A percentile compares a stretch with the other conserved stretches of the same genome.
These are phyloP conservation scores for Tolypeutes matacus DNA, from an alignment of 2,797 vertebrate genomes.

Conservation along the genomic window DNA sequence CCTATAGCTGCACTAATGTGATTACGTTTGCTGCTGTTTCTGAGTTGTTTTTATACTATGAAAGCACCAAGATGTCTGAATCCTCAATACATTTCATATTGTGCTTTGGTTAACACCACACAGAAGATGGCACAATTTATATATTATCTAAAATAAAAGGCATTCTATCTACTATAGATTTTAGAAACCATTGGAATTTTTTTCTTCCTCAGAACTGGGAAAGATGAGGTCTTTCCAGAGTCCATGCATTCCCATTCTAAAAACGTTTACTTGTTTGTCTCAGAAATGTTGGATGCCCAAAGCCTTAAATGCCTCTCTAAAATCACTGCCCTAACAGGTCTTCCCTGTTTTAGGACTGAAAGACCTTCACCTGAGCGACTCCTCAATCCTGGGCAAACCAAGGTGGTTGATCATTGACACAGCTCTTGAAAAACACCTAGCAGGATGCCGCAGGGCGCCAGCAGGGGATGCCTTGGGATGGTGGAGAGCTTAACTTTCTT, in stretches of 20 bases:
- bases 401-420: neutral
- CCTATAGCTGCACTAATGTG: too few species aligned
- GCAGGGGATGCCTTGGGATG: neutral
- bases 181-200: neutral
- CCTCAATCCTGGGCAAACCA: neutral
- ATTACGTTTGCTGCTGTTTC: too few species aligned
- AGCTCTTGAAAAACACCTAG: neutral
- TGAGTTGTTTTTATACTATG: too few species aligned
- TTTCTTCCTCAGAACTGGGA: neutral
- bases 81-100: too few species aligned
- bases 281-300: neutral
- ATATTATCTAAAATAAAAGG: too few species aligned
- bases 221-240: neutral
- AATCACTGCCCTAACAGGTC: neutral
- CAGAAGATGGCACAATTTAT: too few species aligned
- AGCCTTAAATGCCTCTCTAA: neutral
- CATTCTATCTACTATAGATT: too few species aligned
- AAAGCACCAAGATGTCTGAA: too few species aligned
- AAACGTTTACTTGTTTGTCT: neutral
- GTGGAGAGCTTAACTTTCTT: neutral
- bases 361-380: neutral
- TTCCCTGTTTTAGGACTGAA: neutral
- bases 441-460: neutral
- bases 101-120: too few species aligned
- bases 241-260: neutral